Evolutionary conservation across 2,797 vertebrate genomes (phyloP).

Genomic region (Fistularia commersonii): DNA sequence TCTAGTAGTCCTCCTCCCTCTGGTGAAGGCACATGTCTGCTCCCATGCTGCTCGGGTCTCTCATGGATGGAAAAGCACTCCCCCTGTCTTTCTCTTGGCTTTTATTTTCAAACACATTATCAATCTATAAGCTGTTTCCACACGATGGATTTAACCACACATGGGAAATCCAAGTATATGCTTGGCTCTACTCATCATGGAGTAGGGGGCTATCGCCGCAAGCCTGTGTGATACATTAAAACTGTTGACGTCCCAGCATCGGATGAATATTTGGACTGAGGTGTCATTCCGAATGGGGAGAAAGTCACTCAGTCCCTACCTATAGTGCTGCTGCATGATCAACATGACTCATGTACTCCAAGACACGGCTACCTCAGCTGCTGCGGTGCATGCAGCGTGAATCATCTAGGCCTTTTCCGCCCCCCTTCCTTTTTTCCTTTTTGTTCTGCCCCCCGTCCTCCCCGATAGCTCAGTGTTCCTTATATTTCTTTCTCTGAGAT

Average conservation of each 20-base stretch:
- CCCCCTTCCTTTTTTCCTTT: conserved; percentile 10
- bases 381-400: conserved; percentile 63
- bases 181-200: no score
- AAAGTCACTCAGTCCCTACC: conserved; percentile 62
- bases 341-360: conserved; percentile 77
- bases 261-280: conserved; percentile 63
- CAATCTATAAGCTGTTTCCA: no score
- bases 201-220: conserved; percentile 5
- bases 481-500: conserved; percentile 52
- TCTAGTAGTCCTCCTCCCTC: conserved; percentile 9
- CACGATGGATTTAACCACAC: no score
- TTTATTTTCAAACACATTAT: no score
- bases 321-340: conserved; percentile 58
- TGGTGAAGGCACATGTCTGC: no score
- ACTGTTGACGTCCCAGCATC: conserved; percentile 46
- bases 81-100: no score
- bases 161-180: no score
- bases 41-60: no score
- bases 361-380: conserved; percentile 67
- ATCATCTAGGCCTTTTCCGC: conserved; percentile 59
- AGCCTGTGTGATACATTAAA: conserved; percentile 41
- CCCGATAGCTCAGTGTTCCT: conserved; percentile 35
- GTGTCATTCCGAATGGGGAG: conserved; percentile 54
- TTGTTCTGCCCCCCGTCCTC: conserved; percentile 7
- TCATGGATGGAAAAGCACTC: no score